A percentile compares a stretch with the other conserved stretches of the same genome.
phyloP scores from a whole-genome alignment of 2,888 invertebrate species.

The Eristalinus sepulchralis region DNA sequence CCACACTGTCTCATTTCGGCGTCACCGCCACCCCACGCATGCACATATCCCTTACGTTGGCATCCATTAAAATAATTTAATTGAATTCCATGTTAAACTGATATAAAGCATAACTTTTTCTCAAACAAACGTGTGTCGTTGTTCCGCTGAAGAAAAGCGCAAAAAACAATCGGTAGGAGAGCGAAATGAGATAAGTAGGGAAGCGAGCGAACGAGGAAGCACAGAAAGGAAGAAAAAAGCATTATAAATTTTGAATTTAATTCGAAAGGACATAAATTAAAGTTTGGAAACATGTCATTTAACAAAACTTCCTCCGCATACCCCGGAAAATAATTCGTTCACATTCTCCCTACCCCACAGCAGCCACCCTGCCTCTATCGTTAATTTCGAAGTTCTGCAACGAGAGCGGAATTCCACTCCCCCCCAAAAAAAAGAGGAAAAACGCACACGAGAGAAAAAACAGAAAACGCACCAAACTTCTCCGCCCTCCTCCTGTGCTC shows the following conservation, averaged over 20 bases:
- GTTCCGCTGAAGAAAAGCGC: not conserved
- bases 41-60: not conserved
- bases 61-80: conserved; percentile 68
- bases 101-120: conserved; percentile 56
- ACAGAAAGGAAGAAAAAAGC: conserved; percentile 24
- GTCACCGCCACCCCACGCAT: not conserved
- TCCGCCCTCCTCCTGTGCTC: conserved; percentile 29
- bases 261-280: conserved; percentile 81
- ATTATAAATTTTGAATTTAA: conserved; percentile 81
- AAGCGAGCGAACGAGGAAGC: not conserved
- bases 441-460: not conserved
- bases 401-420: conserved; percentile 53
- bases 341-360: not conserved
- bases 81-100: conserved; percentile 64
- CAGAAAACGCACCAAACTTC: not conserved
- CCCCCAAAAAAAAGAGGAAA: not conserved
- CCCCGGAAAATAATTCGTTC: conserved; percentile 16
- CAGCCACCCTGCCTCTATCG: conserved; percentile 26
- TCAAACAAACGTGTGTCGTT: conserved; percentile 31
- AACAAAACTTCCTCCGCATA: conserved; percentile 74
- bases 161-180: conserved; percentile 2
- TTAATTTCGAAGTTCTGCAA: conserved; percentile 69
- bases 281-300: conserved; percentile 80
- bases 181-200: conserved; percentile 30
- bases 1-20: not conserved